phyloP scores from a whole-genome alignment of 2,797 vertebrate genomes.

The Clarias laeviceps region DNA sequence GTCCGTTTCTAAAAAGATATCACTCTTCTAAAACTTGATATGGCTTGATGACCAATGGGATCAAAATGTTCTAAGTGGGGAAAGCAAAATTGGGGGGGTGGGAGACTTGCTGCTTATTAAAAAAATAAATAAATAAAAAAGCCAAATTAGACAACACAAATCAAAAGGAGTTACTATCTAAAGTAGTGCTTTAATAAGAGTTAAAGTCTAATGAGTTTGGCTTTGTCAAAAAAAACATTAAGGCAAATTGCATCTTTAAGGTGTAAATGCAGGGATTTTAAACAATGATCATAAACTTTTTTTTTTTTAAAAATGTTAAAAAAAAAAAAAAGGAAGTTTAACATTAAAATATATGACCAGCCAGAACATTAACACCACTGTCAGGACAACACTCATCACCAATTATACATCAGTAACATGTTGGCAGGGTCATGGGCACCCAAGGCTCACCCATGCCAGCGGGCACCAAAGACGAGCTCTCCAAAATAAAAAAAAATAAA shows the following conservation, averaged over 20 bases:
- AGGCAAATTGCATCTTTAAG: constrained; percentile 8
- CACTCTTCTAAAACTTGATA: constrained; percentile 42
- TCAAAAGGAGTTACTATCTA: background rate
- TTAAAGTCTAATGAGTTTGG: constrained; percentile 34
- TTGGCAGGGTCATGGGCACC: too few species aligned
- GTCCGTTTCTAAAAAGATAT: constrained; percentile 48
- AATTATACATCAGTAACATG: too few species aligned
- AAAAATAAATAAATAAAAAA: background rate
- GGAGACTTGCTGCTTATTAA: too few species aligned
- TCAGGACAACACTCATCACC: too few species aligned
- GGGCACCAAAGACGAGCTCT: too few species aligned
- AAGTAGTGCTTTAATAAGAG: constrained; percentile 48
- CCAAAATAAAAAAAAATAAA: too few species aligned
- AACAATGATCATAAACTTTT: background rate
- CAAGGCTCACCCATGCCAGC: too few species aligned
- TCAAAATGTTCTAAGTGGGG: constrained; percentile 19
- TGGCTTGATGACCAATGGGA: constrained; percentile 45
- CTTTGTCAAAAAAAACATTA: background rate
- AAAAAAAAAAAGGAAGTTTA: background rate
- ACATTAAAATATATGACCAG: too few species aligned
- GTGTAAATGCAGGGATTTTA: background rate
- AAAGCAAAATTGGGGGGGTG: constrained; percentile 3
- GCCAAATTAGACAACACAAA: constrained; percentile 3
- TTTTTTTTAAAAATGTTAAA: background rate
- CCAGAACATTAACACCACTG: too few species aligned